These are phyloP conservation scores for Tanytarsus gracilentus DNA, from an alignment of 2,888 invertebrate genomes.

Conservation along the genomic window DNA sequence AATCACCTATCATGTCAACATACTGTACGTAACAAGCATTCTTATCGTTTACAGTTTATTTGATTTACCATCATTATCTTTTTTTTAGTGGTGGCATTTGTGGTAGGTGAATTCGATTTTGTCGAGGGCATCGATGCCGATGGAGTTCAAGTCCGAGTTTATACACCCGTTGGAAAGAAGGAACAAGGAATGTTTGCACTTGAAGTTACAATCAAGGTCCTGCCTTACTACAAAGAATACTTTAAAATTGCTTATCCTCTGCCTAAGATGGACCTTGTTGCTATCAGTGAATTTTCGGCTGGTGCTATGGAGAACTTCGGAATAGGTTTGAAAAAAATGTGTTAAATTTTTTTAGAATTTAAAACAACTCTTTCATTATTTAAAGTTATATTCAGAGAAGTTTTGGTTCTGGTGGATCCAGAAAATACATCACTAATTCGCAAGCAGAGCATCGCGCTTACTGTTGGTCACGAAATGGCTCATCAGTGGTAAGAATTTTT, in stretches of 20 bases:
- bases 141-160: constrained; percentile 72
- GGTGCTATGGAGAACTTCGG: constrained; percentile 76
- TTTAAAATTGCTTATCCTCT: constrained; percentile 91
- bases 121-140: constrained; percentile 76
- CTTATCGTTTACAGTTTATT: not conserved
- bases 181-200: constrained; percentile 88
- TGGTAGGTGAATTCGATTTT: constrained; percentile 91
- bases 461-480: constrained; percentile 86
- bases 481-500: constrained; percentile 99
- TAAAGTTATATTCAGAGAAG: constrained; percentile 76
- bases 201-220: constrained; percentile 81
- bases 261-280: constrained; percentile 93
- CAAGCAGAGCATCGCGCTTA: constrained; percentile 78
- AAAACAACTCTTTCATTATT: too few relatives aligned
- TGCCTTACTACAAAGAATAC: constrained; percentile 91
- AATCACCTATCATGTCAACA: constrained; percentile 89
- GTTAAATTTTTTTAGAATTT: constrained; percentile 42
- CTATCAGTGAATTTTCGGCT: constrained; percentile 89
- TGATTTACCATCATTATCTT: not conserved
- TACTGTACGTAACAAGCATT: constrained; percentile 47
- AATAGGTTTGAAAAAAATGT: not conserved
- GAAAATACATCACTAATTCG: constrained; percentile 77
- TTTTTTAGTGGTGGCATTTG: constrained; percentile 64
- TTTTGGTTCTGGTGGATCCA: constrained; percentile 81
- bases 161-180: constrained; percentile 81